Percentiles rank a stretch among this genome's conserved stretches.
Conservation (phyloP, 2,888 invertebrate genomes). For the Zelleria hepariella region DNA sequence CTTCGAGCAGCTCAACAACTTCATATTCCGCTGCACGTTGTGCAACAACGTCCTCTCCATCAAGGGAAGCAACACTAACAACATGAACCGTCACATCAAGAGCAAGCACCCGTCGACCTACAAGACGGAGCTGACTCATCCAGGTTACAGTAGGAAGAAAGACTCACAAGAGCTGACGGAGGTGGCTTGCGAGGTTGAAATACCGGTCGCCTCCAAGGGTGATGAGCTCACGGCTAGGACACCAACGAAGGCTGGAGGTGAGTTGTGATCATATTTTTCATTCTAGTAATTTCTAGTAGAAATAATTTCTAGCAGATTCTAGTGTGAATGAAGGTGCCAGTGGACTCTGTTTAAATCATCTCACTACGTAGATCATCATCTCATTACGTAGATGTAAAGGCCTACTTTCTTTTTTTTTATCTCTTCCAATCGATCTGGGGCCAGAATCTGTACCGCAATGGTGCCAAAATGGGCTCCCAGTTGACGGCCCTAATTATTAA, state of each 20-base stretch:
- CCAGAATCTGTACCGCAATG: too few relatives aligned
- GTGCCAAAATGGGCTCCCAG: too few relatives aligned
- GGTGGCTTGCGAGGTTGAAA: slow-evolving; percentile 24
- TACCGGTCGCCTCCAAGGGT: slow-evolving; percentile 19
- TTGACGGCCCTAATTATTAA: too few relatives aligned
- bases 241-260: not conserved
- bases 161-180: slow-evolving; percentile 10
- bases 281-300: too few relatives aligned
- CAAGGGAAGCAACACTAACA: slow-evolving; percentile 62
- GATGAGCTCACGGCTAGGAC: slow-evolving; percentile 27
- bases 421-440: too few relatives aligned
- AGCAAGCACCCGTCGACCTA: slow-evolving; percentile 46
- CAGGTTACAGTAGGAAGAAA: not conserved
- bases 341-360: too few relatives aligned
- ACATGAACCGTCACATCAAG: slow-evolving; percentile 58
- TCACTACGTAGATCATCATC: too few relatives aligned
- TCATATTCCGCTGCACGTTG: slow-evolving; percentile 52
- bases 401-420: too few relatives aligned
- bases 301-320: too few relatives aligned
- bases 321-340: too few relatives aligned
- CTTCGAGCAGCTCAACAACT: slow-evolving; percentile 50
- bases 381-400: too few relatives aligned
- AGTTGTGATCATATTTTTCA: not conserved
- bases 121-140: slow-evolving; percentile 28
- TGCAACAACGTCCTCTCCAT: slow-evolving; percentile 59